Evolutionary conservation across 2,797 vertebrate species (phyloP).

Genomic region (Meda fulgida): DNA sequence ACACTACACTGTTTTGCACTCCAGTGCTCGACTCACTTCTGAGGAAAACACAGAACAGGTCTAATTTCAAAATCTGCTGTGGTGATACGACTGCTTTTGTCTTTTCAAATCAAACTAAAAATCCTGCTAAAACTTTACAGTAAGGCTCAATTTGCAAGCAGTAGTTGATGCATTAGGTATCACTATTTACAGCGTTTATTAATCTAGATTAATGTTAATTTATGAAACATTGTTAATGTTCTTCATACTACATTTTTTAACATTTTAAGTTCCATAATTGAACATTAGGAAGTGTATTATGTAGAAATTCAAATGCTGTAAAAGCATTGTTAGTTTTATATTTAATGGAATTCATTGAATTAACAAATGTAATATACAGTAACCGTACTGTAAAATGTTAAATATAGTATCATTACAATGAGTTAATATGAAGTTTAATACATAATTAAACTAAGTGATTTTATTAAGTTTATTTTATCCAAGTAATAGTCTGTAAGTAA

Average conservation of each 20-base stretch:
- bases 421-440: background rate
- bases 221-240: background rate
- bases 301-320: background rate
- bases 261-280: no score
- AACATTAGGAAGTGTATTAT: no score
- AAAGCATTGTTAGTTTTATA: background rate
- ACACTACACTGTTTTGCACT: conserved; percentile 54
- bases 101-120: background rate
- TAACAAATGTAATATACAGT: background rate
- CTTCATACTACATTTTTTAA: background rate
- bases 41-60: conserved; percentile 24
- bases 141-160: background rate
- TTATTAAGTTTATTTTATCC: background rate
- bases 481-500: no score
- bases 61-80: conserved; percentile 26
- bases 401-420: background rate
- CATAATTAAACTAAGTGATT: no score
- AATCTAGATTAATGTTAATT: background rate
- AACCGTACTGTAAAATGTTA: background rate
- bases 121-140: background rate
- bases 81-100: conserved; percentile 4
- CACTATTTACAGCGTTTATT: background rate
- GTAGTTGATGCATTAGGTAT: background rate
- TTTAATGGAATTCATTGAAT: background rate
- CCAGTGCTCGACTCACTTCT: conserved; percentile 28